Conservation (phyloP, 1,140 invertebrate species). For the Drosophila grimshawi region DNA sequence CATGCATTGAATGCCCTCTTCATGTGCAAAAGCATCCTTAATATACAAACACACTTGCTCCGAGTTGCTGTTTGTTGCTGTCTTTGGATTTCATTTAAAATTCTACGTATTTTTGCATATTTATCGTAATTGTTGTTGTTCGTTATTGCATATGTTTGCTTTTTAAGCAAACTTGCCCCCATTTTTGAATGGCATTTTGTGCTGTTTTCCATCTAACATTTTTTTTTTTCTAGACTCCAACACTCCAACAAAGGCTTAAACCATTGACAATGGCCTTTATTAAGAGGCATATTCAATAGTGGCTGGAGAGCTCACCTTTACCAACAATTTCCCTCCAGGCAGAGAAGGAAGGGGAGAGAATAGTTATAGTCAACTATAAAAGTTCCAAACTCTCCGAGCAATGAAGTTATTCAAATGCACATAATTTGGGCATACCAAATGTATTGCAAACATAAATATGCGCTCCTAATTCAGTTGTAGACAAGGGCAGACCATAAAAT, state of each 20-base stretch:
- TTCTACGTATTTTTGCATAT: constrained; percentile 79
- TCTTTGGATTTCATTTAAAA: constrained; percentile 74
- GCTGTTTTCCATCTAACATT: constrained; percentile 42
- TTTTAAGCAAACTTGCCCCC: constrained; percentile 38
- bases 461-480: background rate
- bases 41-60: constrained; percentile 24
- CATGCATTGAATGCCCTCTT: constrained; percentile 68
- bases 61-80: constrained; percentile 5
- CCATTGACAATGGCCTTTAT: constrained; percentile 23
- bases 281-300: constrained; percentile 7
- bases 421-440: constrained; percentile 48
- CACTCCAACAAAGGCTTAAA: constrained; percentile 56
- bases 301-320: constrained; percentile 3
- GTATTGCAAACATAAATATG: constrained; percentile 47
- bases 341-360: background rate
- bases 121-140: constrained; percentile 49
- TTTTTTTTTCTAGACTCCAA: constrained; percentile 5
- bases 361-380: background rate
- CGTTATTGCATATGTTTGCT: constrained; percentile 33
- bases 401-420: constrained; percentile 48
- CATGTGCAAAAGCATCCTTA: constrained; percentile 19
- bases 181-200: constrained; percentile 52
- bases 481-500: background rate
- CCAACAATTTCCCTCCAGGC: background rate
- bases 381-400: background rate